Evolutionary conservation across 2,113 vertebrate genomes (phyloP), one percentile per base, ranked within the genome.

Genomic region (Martes martes): DNA sequence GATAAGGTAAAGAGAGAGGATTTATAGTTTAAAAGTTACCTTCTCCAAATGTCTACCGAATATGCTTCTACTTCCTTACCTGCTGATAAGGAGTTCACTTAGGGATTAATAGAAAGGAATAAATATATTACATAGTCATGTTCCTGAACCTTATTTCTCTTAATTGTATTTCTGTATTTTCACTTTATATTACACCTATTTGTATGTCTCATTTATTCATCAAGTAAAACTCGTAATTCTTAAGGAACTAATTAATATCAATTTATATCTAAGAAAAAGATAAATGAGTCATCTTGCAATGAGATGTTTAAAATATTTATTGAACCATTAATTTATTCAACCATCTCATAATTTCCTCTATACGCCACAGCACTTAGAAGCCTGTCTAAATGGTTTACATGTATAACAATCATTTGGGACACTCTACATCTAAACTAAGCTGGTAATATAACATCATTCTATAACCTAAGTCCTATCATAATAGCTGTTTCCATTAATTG

Each of bases 401-500:
- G 52, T 16, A 4, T 3, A 19, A 7, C 1, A 81, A 4, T n/a
- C 1, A 36, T 2, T 15, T 19, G 31, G 6, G 19, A 71, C 33
- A n/a, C 4, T 16, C 9, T 11, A 23, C 2, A 0, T 91, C 11
- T 42, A 63, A 96, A 89, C 26, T 26, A 79, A 94, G 16, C 24
- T 26, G n/a, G 57, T 33, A 18, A 16, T 16, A 2, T 7, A 31
- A 6, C 33, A 57, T 57, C 55, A 21, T 57, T 57, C 18, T 84
- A 67, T 2, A 69, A 81, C 10, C 36, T 45, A 86, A n/a, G 8
- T 65, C 1, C 6, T 28, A 74, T 82, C 3, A 11, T 67, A 71
- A 47, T 45, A 55, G 93, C 65, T 84, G 15, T 42, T 94, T 87
- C 6, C 16, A 85, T 67, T 80, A 83, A 94, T 59, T 93, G n/a